phyloP scores from a whole-genome alignment of 2,888 invertebrate genomes.

The Tiphia femorata region DNA sequence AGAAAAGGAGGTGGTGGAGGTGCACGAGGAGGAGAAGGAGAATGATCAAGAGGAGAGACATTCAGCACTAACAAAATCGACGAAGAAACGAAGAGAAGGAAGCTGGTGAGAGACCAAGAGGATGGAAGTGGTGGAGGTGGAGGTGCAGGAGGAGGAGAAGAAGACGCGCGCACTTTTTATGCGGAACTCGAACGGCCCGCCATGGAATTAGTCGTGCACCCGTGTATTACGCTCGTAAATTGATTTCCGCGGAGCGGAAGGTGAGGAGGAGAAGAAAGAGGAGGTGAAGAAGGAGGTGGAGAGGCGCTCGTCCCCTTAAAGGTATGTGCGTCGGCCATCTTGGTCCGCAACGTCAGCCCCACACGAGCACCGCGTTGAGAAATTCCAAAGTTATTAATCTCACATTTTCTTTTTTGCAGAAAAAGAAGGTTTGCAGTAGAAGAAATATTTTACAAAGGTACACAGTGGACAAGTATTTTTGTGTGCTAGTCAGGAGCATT shows the following conservation, averaged over 20 bases:
- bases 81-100: neutral
- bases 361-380: too few species aligned
- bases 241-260: constrained; percentile 51
- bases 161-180: constrained; percentile 26
- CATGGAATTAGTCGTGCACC: constrained; percentile 52
- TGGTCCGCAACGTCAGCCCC: constrained; percentile 15
- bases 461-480: too few species aligned
- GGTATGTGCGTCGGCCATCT: constrained; percentile 18
- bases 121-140: neutral
- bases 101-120: neutral
- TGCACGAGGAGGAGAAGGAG: too few species aligned
- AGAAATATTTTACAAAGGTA: too few species aligned
- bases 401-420: too few species aligned
- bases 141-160: neutral
- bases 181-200: constrained; percentile 42
- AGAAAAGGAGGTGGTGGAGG: too few species aligned
- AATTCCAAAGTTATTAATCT: too few species aligned
- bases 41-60: too few species aligned
- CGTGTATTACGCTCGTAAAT: constrained; percentile 56
- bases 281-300: too few species aligned
- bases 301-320: constrained; percentile 7
- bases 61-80: too few species aligned
- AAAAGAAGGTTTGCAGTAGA: too few species aligned
- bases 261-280: constrained; percentile 23
- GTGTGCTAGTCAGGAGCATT: too few species aligned